Conservation (phyloP, 2,797 vertebrate genomes). For the Brotula barbata region DNA sequence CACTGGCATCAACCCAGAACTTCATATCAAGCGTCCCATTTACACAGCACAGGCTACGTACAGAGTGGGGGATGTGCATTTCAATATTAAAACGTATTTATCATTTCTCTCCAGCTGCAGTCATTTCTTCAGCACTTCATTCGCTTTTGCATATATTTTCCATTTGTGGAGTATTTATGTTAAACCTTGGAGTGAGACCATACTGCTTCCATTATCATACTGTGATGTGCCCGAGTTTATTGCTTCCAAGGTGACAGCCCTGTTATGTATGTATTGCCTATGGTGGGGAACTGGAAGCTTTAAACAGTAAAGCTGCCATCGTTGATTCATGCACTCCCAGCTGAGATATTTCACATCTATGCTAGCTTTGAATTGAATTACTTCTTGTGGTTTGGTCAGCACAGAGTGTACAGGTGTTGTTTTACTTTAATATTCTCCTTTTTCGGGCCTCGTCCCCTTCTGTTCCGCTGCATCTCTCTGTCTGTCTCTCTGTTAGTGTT, state of each 20-base stretch:
- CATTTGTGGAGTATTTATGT: conserved; percentile 35
- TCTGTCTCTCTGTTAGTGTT: conserved; percentile 70
- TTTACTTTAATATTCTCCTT: conserved; percentile 60
- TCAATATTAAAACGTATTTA: conserved; percentile 17
- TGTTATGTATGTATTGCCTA: conserved; percentile 35
- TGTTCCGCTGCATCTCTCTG: conserved; percentile 70
- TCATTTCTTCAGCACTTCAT: conserved; percentile 44
- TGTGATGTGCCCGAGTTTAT: not conserved
- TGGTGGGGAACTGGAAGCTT: conserved; percentile 32
- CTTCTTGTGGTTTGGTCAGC: conserved; percentile 33
- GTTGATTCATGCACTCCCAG: conserved; percentile 24
- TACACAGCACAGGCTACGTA: conserved; percentile 31
- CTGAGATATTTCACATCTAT: not conserved
- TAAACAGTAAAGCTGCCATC: conserved; percentile 40
- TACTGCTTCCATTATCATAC: conserved; percentile 3
- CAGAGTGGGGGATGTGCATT: conserved; percentile 19
- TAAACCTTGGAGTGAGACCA: conserved; percentile 5
- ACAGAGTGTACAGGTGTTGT: conserved; percentile 67
- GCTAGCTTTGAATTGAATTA: conserved; percentile 10
- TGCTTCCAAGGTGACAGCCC: conserved; percentile 19
- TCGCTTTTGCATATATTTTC: conserved; percentile 11
- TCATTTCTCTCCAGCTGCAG: conserved; percentile 48
- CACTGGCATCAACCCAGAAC: conserved; percentile 40
- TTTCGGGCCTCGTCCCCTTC: conserved; percentile 58
- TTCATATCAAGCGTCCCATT: conserved; percentile 56